Evolutionary conservation across 1,140 invertebrate genomes (phyloP), one percentile per base, ranked within the genome.

Genomic region (Trigoniulus corallinus): DNA sequence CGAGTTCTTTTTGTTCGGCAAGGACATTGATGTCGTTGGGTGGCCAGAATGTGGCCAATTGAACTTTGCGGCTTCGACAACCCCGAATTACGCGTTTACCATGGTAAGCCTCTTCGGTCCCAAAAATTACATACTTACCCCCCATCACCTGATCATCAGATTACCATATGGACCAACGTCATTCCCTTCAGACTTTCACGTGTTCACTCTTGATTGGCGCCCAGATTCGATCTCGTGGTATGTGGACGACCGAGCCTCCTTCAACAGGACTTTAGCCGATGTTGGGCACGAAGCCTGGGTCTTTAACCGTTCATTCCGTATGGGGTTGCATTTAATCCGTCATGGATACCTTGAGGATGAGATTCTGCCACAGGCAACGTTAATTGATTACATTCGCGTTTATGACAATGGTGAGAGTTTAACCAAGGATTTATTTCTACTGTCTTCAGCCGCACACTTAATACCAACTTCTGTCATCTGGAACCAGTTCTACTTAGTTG

Each of bases 381-480:
- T 54, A 39, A 25, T 56, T 15, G 54, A 56, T 26, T 56, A 52
- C 23, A 26, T 56, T 20, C 47, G 54, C 15, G 48, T 56, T 40
- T 56, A 52, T 24, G 29, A 34, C 29, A 7, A 15, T 34, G 7
- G 15, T 7, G 15, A 7, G 15, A 7, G 7, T 34, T 34, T 34
- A 7, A 34, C 7, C n/a, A n/a, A n/a, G n/a, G n/a, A n/a, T n/a
- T n/a, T n/a, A n/a, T n/a, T n/a, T n/a, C n/a, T n/a, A n/a, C n/a
- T n/a, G n/a, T n/a, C n/a, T n/a, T n/a, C n/a, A n/a, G n/a, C n/a
- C n/a, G n/a, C n/a, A n/a, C n/a, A n/a, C n/a, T n/a, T n/a, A n/a
- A n/a, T n/a, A n/a, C n/a, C n/a, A n/a, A n/a, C n/a, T n/a, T n/a
- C n/a, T n/a, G n/a, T n/a, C n/a, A n/a, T n/a, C n/a, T n/a, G n/a